These are phyloP conservation scores for Canis aureus DNA, from an alignment of 2,113 vertebrate genomes.

Conservation along the genomic window DNA sequence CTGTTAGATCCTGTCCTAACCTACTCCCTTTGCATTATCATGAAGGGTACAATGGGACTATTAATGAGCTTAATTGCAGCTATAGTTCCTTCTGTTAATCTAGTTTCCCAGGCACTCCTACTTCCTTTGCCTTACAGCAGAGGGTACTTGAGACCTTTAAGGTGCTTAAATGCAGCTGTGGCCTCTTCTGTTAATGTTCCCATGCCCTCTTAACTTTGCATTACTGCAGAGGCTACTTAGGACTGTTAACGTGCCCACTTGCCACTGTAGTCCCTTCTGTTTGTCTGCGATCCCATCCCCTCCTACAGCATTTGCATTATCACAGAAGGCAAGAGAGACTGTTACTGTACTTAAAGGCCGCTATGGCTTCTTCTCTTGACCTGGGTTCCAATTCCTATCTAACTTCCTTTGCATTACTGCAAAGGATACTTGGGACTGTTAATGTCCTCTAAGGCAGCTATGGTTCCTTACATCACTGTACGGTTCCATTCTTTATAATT, in stretches of 20 bases:
- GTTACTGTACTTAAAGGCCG: background rate
- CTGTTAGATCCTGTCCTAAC: background rate
- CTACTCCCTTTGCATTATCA: background rate
- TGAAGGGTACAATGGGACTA: background rate
- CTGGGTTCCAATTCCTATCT: background rate
- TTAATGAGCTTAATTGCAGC: background rate
- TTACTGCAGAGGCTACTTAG: background rate
- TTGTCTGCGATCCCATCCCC: background rate
- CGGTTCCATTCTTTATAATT: too few relatives aligned
- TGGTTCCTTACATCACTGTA: background rate
- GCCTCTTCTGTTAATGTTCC: background rate
- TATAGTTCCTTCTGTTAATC: background rate
- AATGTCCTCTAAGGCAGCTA: background rate
- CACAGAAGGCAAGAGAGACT: background rate
- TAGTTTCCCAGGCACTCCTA: too few relatives aligned
- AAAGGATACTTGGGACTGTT: background rate
- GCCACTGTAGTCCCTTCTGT: background rate
- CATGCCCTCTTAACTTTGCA: background rate
- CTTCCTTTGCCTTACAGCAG: background rate
- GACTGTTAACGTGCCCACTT: background rate
- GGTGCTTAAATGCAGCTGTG: background rate
- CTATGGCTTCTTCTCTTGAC: background rate
- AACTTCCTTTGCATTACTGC: background rate
- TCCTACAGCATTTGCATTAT: background rate
- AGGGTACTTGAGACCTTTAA: background rate